phyloP scores from a whole-genome alignment of 1,140 invertebrate species.

The Halictus rubicundus region DNA sequence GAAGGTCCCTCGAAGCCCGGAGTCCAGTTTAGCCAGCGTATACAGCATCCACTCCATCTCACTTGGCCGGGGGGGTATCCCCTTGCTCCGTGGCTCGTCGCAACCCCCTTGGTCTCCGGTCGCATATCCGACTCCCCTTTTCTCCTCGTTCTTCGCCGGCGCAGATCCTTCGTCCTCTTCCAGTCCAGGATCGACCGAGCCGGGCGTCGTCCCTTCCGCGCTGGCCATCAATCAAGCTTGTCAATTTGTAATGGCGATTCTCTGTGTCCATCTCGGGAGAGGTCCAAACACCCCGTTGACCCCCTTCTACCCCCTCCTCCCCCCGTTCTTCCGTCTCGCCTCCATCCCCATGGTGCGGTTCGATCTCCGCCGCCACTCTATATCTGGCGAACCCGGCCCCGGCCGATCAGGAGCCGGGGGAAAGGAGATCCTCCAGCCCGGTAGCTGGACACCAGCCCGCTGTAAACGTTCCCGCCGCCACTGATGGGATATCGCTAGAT shows the following conservation, averaged over 20 bases:
- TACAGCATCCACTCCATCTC: slow-evolving; percentile 64
- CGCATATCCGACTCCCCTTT: slow-evolving; percentile 57
- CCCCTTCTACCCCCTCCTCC: neutral
- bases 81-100: slow-evolving; percentile 51
- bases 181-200: neutral
- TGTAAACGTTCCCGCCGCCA: slow-evolving; percentile 60
- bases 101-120: slow-evolving; percentile 35
- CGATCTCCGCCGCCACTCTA: slow-evolving; percentile 47
- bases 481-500: slow-evolving; percentile 64
- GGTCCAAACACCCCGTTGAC: slow-evolving; percentile 62
- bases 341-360: slow-evolving; percentile 38
- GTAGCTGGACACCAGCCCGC: slow-evolving; percentile 44
- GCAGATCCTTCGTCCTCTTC: slow-evolving; percentile 52
- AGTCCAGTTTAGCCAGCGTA: slow-evolving; percentile 34
- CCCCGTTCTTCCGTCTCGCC: slow-evolving; percentile 52
- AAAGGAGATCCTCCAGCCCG: slow-evolving; percentile 24
- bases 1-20: slow-evolving; percentile 53
- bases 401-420: slow-evolving; percentile 2
- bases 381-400: slow-evolving; percentile 47
- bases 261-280: slow-evolving; percentile 78
- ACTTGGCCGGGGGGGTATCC: slow-evolving; percentile 60
- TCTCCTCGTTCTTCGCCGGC: slow-evolving; percentile 62
- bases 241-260: slow-evolving; percentile 83
- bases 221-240: slow-evolving; percentile 81
- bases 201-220: slow-evolving; percentile 69